These are phyloP conservation scores for Exephanes ischioxanthus DNA, from an alignment of 2,888 invertebrate genomes.

Conservation along the genomic window DNA sequence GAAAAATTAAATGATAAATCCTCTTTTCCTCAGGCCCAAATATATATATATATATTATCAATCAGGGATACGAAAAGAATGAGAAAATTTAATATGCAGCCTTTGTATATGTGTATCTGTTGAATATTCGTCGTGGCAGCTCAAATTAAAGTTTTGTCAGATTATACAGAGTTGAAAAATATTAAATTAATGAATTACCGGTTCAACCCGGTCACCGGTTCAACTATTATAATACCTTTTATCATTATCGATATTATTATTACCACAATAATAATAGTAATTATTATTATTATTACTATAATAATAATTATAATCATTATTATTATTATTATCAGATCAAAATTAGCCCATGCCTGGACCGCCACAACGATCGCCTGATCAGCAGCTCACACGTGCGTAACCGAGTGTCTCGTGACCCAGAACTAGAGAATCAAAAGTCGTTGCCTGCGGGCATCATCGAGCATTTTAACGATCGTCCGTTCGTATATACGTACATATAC, in stretches of 20 bases:
- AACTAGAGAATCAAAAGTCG: constrained; percentile 65
- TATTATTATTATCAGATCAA: background rate
- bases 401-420: constrained; percentile 65
- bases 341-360: constrained; percentile 3
- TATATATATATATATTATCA: too few species aligned
- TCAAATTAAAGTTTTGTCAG: background rate
- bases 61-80: background rate
- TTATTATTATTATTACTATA: background rate
- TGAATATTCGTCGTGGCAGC: background rate
- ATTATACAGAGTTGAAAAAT: background rate
- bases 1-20: too few species aligned
- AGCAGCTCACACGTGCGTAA: constrained; percentile 58
- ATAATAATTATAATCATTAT: too few species aligned
- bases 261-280: too few species aligned
- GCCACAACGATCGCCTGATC: background rate
- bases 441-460: constrained; percentile 51
- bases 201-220: too few species aligned
- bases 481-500: background rate
- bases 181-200: background rate
- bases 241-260: background rate
- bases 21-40: too few species aligned
- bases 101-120: background rate
- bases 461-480: constrained; percentile 24
- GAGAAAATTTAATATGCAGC: background rate
- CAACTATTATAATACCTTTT: background rate